Base-by-base conservation (phyloP, 2,888 invertebrate species). In the Lochmaea crataegi region DNA sequence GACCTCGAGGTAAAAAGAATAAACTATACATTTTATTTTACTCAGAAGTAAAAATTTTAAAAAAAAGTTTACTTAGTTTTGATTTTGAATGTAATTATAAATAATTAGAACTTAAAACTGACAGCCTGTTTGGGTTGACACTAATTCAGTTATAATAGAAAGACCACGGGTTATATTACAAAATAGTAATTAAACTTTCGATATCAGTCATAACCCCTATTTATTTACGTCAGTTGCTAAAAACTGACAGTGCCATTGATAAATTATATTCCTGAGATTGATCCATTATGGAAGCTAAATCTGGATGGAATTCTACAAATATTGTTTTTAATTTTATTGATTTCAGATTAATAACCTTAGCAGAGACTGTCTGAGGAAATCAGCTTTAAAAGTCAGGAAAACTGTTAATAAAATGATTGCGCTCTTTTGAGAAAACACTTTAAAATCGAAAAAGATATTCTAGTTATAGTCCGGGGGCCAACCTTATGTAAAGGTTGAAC, bases 281-380 rank as follows among this genome's bases (percentile, higher is more conserved):
- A 61, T 68, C 68, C 18, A 67, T 61, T 38, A 51, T 63, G 14
- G 61, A 67, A 57, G 16, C 22, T 58, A 71, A 71, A 71, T 65
- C 60, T 32, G 58, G 51, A 64, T 71, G 42, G 51, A 53, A 63
- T 48, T 74, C 53, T 56, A 64, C 71, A 71, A 74, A 71, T 68
- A 68, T 71, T 68, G 65, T 74, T 73, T 73, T 68, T 60, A 69
- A 75, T 67, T 73, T 61, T 58, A 73, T 71, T 68, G 72, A 73
- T 73, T 71, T 67, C 26, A 69, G 68, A 73, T 73, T 72, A 68
- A 68, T 72, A 72, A 72, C 68, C 22, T 18, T 42, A 18, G 61
- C 6, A 16, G 61, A 63, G 12, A 1, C 38, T 42, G 18, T 18
- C 61, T 38, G 61, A 42, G 10, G 18, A 42, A 63, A 63, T 63